Base-by-base conservation (phyloP, 2,888 invertebrate genomes). In the Tiliacea citrago region DNA sequence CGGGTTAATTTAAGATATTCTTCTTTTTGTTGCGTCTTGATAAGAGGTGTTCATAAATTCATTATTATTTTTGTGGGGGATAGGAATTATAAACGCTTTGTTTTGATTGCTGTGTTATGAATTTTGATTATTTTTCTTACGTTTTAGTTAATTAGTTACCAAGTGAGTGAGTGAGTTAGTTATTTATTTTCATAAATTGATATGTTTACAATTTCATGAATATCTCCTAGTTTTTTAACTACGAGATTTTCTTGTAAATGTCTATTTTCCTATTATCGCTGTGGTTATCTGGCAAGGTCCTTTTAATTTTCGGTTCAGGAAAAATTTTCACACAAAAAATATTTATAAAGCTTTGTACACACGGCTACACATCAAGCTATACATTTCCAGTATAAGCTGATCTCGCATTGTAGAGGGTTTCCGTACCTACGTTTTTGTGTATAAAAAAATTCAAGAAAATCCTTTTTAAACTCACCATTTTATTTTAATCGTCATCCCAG, bases 1-100 rank as follows among this genome's bases (percentile, higher is more conserved):
- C 93, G 93, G 91, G 93, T 91, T 93, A 90, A 91, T 94, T 94
- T 91, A 91, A 88, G 89, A 90, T 88, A 83, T 82, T 83, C 74
- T 85, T 81, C 91, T 91, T 90, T 91, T 91, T 90, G 86, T 88
- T 85, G 45, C 62, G 53, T 0, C 10, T 7, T 73, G 89, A 88
- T 90, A 90, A 86, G 75, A 76, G 73, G 81, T 89, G 89, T 91
- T 88, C 88, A 90, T 92, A 92, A 92, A 91, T 88, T 91, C 86
- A 88, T 91, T 90, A 89, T 65, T 77, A 39, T 80, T 84, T 73
- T 77, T 72, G 62, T 62, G 61, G 24, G 29, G 12, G 55, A 24
- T 24, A 24, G n/a, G 42, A 29, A 21, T 58, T 51, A 45, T n/a
- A 29, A 70, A 35, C 47, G 61, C 73, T 76, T 29, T 49, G 47